Percentiles rank a stretch among this genome's conserved stretches.
Conservation (phyloP, 2,113 vertebrate species). For the Rhabdomys dilectus region DNA sequence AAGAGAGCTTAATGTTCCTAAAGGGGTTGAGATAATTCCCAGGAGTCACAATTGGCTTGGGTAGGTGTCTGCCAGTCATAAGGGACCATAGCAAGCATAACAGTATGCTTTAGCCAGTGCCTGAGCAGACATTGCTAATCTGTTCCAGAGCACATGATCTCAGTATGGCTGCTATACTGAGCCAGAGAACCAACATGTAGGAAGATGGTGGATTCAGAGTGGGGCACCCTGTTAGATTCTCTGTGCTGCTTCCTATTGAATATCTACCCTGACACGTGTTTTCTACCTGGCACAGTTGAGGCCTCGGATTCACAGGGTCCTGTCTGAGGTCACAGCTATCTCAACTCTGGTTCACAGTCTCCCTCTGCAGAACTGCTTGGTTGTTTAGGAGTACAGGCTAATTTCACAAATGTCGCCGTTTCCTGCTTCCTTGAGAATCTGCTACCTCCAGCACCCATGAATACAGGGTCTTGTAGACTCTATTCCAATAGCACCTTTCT, state of each 20-base stretch:
- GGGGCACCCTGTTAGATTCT: not conserved
- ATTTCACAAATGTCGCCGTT: not conserved
- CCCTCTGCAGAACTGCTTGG: not conserved
- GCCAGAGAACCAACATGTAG: not conserved
- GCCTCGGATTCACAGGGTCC: not conserved
- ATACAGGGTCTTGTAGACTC: not conserved
- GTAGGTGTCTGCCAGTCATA: too few species aligned
- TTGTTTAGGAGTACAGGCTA: not conserved
- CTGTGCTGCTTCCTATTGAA: too few species aligned
- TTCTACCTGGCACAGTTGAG: not conserved
- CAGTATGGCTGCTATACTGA: not conserved
- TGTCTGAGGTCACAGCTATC: not conserved
- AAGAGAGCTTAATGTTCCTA: not conserved
- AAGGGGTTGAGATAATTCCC: too few species aligned
- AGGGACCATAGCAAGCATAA: accelerated
- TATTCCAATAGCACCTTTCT: not conserved
- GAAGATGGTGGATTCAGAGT: not conserved
- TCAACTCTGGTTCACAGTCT: not conserved
- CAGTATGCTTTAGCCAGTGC: not conserved
- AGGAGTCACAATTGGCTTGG: not conserved
- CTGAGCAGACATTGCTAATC: slow-evolving; percentile 64
- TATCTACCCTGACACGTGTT: not conserved
- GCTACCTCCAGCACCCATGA: not conserved
- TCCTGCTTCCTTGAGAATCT: not conserved
- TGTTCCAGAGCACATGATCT: not conserved